These are phyloP conservation scores for Intoshia linei DNA, from an alignment of 1,140 invertebrate species.

Conservation along the genomic window DNA sequence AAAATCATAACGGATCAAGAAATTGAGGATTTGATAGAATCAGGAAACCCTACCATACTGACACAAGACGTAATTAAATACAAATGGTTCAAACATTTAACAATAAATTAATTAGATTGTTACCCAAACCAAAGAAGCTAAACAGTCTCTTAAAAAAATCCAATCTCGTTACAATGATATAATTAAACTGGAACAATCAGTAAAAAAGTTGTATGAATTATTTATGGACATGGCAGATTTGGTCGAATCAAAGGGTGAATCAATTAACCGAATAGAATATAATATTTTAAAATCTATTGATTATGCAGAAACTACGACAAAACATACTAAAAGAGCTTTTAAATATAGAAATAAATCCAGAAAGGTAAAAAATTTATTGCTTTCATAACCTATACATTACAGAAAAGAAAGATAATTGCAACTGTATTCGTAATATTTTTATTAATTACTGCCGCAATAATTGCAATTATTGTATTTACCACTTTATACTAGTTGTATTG, in stretches of 20 bases:
- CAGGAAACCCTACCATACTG: slow-evolving; percentile 75
- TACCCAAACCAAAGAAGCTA: slow-evolving; percentile 88
- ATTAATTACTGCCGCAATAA: no score
- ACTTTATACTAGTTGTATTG: no score
- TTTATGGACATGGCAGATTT: slow-evolving; percentile 40
- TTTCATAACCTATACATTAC: no score
- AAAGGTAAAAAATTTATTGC: no score
- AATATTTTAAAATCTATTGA: background rate
- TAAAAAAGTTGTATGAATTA: slow-evolving; percentile 83
- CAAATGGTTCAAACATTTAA: background rate
- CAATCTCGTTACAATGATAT: slow-evolving; percentile 86
- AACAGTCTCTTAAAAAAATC: slow-evolving; percentile 79
- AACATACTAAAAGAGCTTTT: no score
- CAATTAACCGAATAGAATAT: background rate
- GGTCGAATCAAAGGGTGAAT: background rate
- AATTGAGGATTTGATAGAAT: slow-evolving; percentile 82
- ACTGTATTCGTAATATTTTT: no score
- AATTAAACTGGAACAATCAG: slow-evolving; percentile 83
- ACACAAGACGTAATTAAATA: slow-evolving; percentile 52
- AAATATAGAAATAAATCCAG: no score
- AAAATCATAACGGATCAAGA: slow-evolving; percentile 51
- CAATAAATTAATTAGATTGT: slow-evolving; percentile 39
- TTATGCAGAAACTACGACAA: no score
- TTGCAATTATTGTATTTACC: no score
- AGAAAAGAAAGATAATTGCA: no score